Evolutionary conservation across 2,888 invertebrate species (phyloP), one percentile per base, ranked within the genome.

Genomic region (Dendrolimus houi): DNA sequence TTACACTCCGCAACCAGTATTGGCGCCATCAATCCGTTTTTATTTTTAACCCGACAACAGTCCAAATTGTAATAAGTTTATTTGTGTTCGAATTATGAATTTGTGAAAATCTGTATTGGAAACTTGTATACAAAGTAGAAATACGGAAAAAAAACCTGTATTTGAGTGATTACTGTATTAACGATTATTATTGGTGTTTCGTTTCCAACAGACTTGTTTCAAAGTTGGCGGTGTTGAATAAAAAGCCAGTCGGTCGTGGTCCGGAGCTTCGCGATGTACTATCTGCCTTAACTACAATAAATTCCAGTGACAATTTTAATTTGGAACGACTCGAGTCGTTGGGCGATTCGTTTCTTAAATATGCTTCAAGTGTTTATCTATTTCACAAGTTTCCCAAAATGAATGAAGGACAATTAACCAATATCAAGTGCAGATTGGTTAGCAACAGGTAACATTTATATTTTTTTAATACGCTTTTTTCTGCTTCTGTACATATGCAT

Each of bases 301-400:
- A 93, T 59, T 93, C 95, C 0, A 91, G 94, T 62, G 98, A 98
- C 71, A 92, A 92, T 7, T 93, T 97, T 63, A 93, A 96, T 75
- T 80, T 96, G 67, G 98, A 98, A 75, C 87, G 97, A 1, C 85
- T 95, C 12, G 98, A 98, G 82, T 96, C 96, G 0, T 91, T 98
- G 6, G 98, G 98, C 0, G 98, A 98, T 79, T 95, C 97, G 0
- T 96, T 96, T 79, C 86, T 98, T 8, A 98, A 98, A 84, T 95
- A 94, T 68, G 93, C 95, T 1, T 91, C 93, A 1, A 95, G 95
- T 0, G 80, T 96, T 3, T 96, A 93, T 76, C 85, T 97, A 17
- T 95, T 92, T 74, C 92, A 94, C 65, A 89, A 91, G 58, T 96
- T 94, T 77, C 93, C 94, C 0, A 78, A 81, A 0, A 92, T 92